Percentiles rank a stretch among this genome's conserved stretches.
These are phyloP conservation scores for Taurulus bubalis DNA, from an alignment of 2,113 vertebrate species.

Conservation along the genomic window DNA sequence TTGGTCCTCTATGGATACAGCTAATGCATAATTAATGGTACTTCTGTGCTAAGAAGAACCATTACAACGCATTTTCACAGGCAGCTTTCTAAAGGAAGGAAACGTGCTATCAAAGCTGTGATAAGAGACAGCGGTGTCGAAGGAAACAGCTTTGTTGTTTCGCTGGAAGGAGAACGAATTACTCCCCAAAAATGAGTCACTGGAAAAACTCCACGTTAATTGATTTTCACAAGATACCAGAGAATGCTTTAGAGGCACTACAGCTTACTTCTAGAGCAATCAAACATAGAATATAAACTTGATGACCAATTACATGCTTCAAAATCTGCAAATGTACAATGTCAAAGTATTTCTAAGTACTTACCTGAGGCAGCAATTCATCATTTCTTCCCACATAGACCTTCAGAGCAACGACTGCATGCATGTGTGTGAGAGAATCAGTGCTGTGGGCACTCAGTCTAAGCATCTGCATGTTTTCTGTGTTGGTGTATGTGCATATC, in stretches of 20 bases:
- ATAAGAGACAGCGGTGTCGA: slow-evolving; percentile 22
- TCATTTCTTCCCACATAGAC: slow-evolving; percentile 59
- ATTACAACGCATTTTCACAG: slow-evolving; percentile 53
- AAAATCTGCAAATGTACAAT: slow-evolving; percentile 4
- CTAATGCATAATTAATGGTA: slow-evolving; percentile 70
- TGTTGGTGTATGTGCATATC: slow-evolving; percentile 49
- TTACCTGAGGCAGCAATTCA: slow-evolving; percentile 81
- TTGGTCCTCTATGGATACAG: slow-evolving; percentile 40
- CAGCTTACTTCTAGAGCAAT: slow-evolving; percentile 9
- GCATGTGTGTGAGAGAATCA: slow-evolving; percentile 27
- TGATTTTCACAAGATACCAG: neutral
- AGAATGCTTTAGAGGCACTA: neutral
- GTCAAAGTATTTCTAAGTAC: slow-evolving; percentile 41
- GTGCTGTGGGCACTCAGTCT: slow-evolving; percentile 12
- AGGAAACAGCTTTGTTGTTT: slow-evolving; percentile 39
- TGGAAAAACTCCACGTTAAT: neutral
- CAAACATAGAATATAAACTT: slow-evolving; percentile 11
- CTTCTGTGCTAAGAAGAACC: slow-evolving; percentile 53
- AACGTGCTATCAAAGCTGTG: slow-evolving; percentile 31
- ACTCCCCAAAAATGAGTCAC: neutral
- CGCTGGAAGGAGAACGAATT: slow-evolving; percentile 17
- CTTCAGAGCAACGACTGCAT: slow-evolving; percentile 39
- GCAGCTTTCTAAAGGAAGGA: slow-evolving; percentile 44
- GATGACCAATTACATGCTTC: neutral
- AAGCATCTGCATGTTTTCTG: slow-evolving; percentile 43